Evolutionary conservation across 2,888 invertebrate genomes (phyloP).

Genomic region (Leucophenga maculata): DNA sequence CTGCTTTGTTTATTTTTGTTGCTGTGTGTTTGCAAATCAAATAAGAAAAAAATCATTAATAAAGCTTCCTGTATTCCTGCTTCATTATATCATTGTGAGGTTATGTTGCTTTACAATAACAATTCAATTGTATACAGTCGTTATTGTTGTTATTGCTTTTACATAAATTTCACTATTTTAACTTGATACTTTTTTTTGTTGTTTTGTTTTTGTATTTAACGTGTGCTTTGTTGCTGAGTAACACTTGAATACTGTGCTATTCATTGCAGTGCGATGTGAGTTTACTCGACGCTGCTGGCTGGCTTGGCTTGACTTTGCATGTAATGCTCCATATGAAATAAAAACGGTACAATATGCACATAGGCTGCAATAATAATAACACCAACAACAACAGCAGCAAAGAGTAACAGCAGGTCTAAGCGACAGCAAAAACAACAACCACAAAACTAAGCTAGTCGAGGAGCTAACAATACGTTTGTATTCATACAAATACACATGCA

Average conservation of each 20-base stretch:
- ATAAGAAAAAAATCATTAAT: not conserved
- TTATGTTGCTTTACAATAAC: not conserved
- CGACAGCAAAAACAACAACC: constrained; percentile 13
- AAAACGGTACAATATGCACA: constrained; percentile 67
- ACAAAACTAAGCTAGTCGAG: constrained; percentile 11
- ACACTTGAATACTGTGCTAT: constrained; percentile 60
- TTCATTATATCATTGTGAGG: not conserved
- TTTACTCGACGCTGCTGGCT: no score
- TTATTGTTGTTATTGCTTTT: constrained; percentile 3
- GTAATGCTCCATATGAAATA: constrained; percentile 63
- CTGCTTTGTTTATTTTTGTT: no score
- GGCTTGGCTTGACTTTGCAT: constrained; percentile 32
- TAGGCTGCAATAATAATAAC: constrained; percentile 21
- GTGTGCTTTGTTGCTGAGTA: constrained; percentile 63
- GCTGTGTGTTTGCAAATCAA: not conserved
- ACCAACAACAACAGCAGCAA: not conserved
- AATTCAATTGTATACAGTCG: not conserved
- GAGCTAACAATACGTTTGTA: constrained; percentile 19
- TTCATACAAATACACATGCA: constrained; percentile 2
- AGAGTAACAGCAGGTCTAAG: not conserved
- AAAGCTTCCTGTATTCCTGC: not conserved
- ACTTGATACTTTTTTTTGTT: constrained; percentile 33
- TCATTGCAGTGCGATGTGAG: constrained; percentile 27
- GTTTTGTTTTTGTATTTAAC: constrained; percentile 34
- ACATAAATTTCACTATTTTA: constrained; percentile 39